Base-by-base conservation (phyloP, 2,113 vertebrate species). In the Chinchilla lanigera region DNA sequence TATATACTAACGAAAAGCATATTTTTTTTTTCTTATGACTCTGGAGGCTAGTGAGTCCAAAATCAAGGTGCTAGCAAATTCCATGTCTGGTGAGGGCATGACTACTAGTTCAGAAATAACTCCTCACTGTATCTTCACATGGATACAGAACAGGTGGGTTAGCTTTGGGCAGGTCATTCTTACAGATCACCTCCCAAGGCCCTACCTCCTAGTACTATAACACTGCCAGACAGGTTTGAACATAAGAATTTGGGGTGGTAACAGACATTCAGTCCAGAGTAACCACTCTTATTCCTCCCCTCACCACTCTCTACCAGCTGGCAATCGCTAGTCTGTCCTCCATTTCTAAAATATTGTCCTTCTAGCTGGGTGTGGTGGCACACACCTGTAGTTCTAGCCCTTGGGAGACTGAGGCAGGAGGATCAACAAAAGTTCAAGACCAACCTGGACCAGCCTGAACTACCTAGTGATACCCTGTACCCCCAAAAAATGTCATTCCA, bases 311-410 rank as follows among this genome's bases (percentile, higher is more conserved):
- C 20, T 92, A 7, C 52, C 24, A 35, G 61, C 33, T n/a, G 52
- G 24, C 75, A 54, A 50, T 44, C 14, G 47, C 35, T n/a, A 69
- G 67, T 69, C 35, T 69, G 67, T n/a, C 35, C 17, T 89, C 33
- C 30, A 35, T 93, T 93, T 81, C 47, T 84, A 47, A 94, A 96
- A 73, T 86, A 24, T 38, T 54, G 35, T 47, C 82, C 56, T 63
- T 80, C 67, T 28, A 67, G 35, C 5, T 9, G n/a, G 22, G 71
- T 5, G 7, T 38, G 17, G 35, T 69, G 17, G 35, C n/a, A 16
- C 35, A 38, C 16, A 69, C 16, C 35, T 69, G 67, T 69, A 69
- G n/a, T n/a, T 6, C 16, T 35, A 38, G 67, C 35, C 1, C 35
- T 69, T 7, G 17, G 67, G 67, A 19, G 35, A 7, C 35, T 69